Evolutionary conservation across 2,797 vertebrate genomes (phyloP), one percentile per base, ranked within the genome.

Genomic region (Melopsittacus undulatus): DNA sequence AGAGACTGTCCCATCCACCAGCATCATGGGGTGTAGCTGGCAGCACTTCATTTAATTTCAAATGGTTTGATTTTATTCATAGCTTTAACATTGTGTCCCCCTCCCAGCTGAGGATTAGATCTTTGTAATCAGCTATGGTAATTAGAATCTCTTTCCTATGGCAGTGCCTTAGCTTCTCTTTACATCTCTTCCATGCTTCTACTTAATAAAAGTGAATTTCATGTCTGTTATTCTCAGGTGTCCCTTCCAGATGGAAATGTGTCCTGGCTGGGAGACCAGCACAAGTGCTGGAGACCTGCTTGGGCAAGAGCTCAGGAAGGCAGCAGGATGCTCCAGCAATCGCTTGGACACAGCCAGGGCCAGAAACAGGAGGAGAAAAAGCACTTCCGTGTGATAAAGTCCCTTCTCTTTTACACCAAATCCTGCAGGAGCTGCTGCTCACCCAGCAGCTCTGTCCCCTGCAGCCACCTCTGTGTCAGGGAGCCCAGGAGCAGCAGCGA

Each of bases 91-190:
- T 40, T 3, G 18, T 61, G 82, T 61, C 22, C 23, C 38, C 43
- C 69, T 84, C 84, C 32, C 16, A 20, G 1, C 14, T n/a, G 75
- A 45, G 56, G 51, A 80, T 80, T 95, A 89, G 49, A 64, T 54
- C 73, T 80, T 75, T 34, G 34, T 61, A 94, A 93, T 91, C 83
- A 95, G 82, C 62, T 72, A 54, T 21, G 13, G 68, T 89, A 87
- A 89, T 94, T 54, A 83, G 34, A 91, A 68, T 15, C 36, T 36
- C 66, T 90, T 81, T 88, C 46, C 64, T 22, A 27, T 4, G 10
- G 56, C 83, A 74, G 76, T 1, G 1, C 26, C 34, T 89, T 3
- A 4, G 64, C 69, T 92, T 84, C 61, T 51, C 61, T 84, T 92
- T 79, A 69, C 72, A 83, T 32, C 59, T 81, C 67, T 78, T 83